Evolutionary conservation across 1,140 invertebrate species (phyloP).

Genomic region (Zaprionus lachaisei): DNA sequence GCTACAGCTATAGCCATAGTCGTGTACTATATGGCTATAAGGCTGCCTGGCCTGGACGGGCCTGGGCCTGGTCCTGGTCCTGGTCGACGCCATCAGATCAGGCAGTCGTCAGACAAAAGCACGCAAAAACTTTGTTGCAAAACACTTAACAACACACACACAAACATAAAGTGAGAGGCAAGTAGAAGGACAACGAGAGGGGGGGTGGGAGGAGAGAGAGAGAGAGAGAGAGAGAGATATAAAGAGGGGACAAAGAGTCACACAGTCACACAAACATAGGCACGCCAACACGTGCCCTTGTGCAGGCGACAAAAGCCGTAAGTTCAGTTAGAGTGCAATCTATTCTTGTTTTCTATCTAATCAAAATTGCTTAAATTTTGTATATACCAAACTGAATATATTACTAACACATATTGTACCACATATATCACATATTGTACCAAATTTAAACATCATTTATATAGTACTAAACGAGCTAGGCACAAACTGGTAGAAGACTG

Average conservation of each 20-base stretch:
- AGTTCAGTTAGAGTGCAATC: neutral
- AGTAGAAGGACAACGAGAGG: neutral
- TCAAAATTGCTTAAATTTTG: no score
- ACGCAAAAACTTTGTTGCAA: slow-evolving; percentile 79
- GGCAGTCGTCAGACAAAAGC: slow-evolving; percentile 64
- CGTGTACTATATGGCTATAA: slow-evolving; percentile 5
- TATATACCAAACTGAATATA: no score
- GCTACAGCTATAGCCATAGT: neutral
- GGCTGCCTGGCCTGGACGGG: neutral
- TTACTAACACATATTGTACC: no score
- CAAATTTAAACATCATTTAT: no score
- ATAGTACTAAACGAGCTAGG: no score
- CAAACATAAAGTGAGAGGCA: neutral
- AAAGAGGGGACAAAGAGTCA: neutral
- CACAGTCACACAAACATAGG: neutral
- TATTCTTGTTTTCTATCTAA: neutral
- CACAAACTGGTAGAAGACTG: no score
- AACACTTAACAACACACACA: slow-evolving; percentile 66
- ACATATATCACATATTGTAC: no score
- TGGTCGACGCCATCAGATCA: slow-evolving; percentile 24
- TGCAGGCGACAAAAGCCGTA: slow-evolving; percentile 39
- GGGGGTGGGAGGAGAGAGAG: neutral
- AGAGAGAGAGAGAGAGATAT: neutral
- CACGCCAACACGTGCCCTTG: slow-evolving; percentile 4
- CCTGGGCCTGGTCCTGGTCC: neutral